Evolutionary conservation across 2,113 vertebrate genomes (phyloP), one percentile per base, ranked within the genome.

Genomic region (Gavia stellata): DNA sequence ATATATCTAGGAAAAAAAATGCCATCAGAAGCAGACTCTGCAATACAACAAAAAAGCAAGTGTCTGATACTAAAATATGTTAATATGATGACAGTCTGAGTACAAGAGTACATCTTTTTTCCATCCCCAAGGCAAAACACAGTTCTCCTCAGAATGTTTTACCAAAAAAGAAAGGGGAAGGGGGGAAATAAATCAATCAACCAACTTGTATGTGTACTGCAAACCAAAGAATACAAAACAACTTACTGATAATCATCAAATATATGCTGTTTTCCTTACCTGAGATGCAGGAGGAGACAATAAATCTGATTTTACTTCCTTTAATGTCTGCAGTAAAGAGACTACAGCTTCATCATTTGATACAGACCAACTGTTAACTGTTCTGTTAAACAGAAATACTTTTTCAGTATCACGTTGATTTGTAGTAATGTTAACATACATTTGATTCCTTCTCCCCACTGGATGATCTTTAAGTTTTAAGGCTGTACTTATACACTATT

Each of bases 261-360:
- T 6, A 36, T 1, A 12, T 17, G 29, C 19, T 21, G 17, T 80
- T 86, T 88, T 55, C 66, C 93, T 96, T 94, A 98, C 98, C 96
- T 91, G 95, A 94, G 84, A 84, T 67, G 71, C 82, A 75, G 73
- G 14, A 63, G 90, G 50, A 11, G 59, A 47, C 61, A 95, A 50
- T 59, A 98, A 84, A 47, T 98, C 97, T 53, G 97, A 92, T 86
- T 97, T 98, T 20, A 98, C 58, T 14, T 97, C 97, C 59, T 96
- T 96, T 40, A 98, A 75, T 0, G 83, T 97, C 53, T 49, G 82
- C 61, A 98, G 78, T 81, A 98, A 86, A 53, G 97, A 96, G 1
- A 86, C 78, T 47, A 98, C 83, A 9, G 96, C 96, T 92, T 98
- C 97, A 75, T 98, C 96, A 21, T 95, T 97, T 17, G 98, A 97